Percentiles rank a stretch among this genome's conserved stretches.
These are phyloP conservation scores for Athene cunicularia DNA, from an alignment of 2,113 vertebrate species.

Conservation along the genomic window DNA sequence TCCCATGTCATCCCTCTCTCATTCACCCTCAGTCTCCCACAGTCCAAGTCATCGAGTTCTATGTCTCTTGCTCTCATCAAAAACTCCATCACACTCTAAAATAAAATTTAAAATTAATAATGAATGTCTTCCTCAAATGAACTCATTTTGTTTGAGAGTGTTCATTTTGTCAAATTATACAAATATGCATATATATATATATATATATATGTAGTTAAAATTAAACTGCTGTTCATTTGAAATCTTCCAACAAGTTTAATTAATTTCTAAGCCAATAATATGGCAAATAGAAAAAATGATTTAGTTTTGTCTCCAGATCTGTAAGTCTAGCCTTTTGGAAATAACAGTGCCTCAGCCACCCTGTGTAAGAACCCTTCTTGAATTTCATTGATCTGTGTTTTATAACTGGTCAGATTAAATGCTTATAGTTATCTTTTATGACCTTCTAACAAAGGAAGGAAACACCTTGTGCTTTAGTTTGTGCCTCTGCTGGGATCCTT, in stretches of 20 bases:
- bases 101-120: background rate
- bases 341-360: background rate
- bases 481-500: background rate
- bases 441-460: background rate
- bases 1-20: background rate
- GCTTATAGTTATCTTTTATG: background rate
- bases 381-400: background rate
- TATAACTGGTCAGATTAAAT: background rate
- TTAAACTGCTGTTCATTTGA: background rate
- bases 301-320: background rate
- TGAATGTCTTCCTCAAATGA: background rate
- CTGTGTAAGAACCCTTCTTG: background rate
- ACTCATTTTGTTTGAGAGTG: background rate
- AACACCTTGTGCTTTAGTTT: background rate
- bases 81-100: background rate
- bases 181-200: background rate
- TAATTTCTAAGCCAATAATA: background rate
- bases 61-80: background rate
- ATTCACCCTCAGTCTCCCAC: background rate
- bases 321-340: background rate
- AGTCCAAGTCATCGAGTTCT: fast-evolving
- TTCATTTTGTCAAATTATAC: background rate
- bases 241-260: background rate
- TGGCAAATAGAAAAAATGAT: background rate
- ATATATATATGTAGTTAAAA: background rate